Conservation (phyloP, 2,113 vertebrate genomes). For the Dasyprocta punctata region DNA sequence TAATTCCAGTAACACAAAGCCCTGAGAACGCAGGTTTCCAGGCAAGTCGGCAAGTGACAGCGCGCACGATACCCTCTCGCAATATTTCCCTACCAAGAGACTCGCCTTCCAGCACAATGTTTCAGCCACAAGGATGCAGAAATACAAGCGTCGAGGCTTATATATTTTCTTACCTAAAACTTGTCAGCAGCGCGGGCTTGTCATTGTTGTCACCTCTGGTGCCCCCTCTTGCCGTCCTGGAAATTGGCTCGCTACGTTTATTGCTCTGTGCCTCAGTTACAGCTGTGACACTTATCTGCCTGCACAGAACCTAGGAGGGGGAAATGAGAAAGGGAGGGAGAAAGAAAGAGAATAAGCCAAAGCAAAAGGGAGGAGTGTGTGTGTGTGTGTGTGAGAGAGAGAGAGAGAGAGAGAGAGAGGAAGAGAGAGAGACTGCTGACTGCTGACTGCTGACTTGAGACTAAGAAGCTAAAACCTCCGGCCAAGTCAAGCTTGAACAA, state of each 20-base stretch:
- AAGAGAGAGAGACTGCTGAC: constrained; percentile 54
- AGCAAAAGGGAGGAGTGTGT: neutral
- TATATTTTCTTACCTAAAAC: constrained; percentile 88
- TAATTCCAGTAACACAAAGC: constrained; percentile 83
- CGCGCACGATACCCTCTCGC: constrained; percentile 49
- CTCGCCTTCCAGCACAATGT: constrained; percentile 62
- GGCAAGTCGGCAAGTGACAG: constrained; percentile 79
- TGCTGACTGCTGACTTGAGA: constrained; percentile 82
- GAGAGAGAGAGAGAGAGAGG: constrained; percentile 23
- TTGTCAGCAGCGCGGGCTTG: constrained; percentile 84
- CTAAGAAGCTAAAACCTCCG: constrained; percentile 85
- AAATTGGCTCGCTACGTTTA: constrained; percentile 85
- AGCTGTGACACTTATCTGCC: constrained; percentile 87
- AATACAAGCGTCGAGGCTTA: constrained; percentile 65
- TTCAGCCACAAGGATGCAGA: constrained; percentile 79
- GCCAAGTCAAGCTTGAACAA: constrained; percentile 87
- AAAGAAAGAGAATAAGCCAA: constrained; percentile 4
- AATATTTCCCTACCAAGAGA: constrained; percentile 70
- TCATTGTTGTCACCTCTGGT: constrained; percentile 85
- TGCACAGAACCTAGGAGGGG: constrained; percentile 78
- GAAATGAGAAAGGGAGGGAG: constrained; percentile 58
- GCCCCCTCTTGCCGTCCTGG: constrained; percentile 84
- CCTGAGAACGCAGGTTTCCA: constrained; percentile 77
- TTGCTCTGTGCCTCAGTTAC: constrained; percentile 83
- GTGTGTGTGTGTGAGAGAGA: constrained; percentile 28